Evolutionary conservation across 2,113 vertebrate genomes (phyloP), one percentile per base, ranked within the genome.

Genomic region (Talpa occidentalis): DNA sequence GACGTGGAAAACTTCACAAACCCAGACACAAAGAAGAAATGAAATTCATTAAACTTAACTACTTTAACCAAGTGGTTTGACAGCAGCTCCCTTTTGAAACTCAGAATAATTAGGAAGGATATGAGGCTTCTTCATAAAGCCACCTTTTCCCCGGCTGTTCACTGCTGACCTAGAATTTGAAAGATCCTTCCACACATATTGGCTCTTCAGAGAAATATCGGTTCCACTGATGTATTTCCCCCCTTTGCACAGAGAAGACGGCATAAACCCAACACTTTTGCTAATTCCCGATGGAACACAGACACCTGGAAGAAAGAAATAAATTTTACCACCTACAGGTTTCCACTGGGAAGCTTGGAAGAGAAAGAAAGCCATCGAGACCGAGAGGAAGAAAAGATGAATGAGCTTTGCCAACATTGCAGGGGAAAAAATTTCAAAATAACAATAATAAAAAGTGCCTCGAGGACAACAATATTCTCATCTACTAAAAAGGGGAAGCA

Each of bases 151-250:
- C 90, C 30, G 17, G 30, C 28, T 62, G 21, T 60, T 95, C 60
- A 16, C 89, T 37, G 62, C 72, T 96, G 93, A 94, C 92, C 96
- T 93, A 93, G 92, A 97, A 94, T 97, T 72, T 90, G 91, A 96
- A 96, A 93, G 91, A 77, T 90, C 35, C 19, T 84, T 88, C 52
- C 62, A 56, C 49, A 79, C 54, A 66, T 69, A 93, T 54, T 66
- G 89, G 89, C 87, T 96, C 70, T 93, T 94, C 85, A 94, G 72
- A 94, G 94, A 67, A 74, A 92, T 81, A 42, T 60, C 1, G 0
- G 15, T 84, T 88, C 64, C 74, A 89, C 92, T 95, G 96, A 92
- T 95, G 56, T 88, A 44, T 78, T 93, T 54, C 44, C 37, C 14
- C 35, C 9, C 22, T 92, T 73, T 90, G 76, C 92, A 66, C 67